Conservation (phyloP, 2,888 invertebrate genomes). For the Cataglyphis albicans region DNA sequence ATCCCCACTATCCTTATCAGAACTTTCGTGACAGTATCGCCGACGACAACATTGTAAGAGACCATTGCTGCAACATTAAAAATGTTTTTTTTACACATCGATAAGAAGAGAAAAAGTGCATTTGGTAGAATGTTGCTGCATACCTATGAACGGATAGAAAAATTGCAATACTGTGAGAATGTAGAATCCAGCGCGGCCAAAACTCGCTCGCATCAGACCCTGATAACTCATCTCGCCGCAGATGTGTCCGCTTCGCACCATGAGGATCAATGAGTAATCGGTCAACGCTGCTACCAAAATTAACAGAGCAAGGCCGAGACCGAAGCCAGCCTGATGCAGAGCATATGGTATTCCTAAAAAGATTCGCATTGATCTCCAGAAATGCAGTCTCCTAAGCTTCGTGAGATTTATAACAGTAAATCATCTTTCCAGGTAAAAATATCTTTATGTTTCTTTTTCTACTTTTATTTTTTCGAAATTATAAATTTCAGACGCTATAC, state of each 20-base stretch:
- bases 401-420: background rate
- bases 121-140: slow-evolving; percentile 71
- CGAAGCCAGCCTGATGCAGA: slow-evolving; percentile 92
- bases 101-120: background rate
- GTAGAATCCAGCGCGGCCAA: slow-evolving; percentile 92
- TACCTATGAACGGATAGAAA: slow-evolving; percentile 94
- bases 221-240: slow-evolving; percentile 93
- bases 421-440: too few relatives aligned
- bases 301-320: slow-evolving; percentile 91
- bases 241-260: slow-evolving; percentile 92
- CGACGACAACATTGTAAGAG: slow-evolving; percentile 95
- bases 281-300: slow-evolving; percentile 91
- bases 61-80: slow-evolving; percentile 91
- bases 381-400: background rate
- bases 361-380: background rate
- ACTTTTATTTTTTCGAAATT: background rate
- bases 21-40: slow-evolving; percentile 94
- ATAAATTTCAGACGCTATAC: background rate
- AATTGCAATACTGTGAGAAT: slow-evolving; percentile 92
- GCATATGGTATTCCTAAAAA: slow-evolving; percentile 92
- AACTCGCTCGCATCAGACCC: slow-evolving; percentile 93
- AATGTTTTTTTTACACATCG: background rate
- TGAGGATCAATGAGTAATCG: slow-evolving; percentile 93
- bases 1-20: slow-evolving; percentile 90
- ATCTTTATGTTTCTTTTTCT: background rate